phyloP scores from a whole-genome alignment of 1,140 invertebrate genomes.

The Cardiocondyla obscurior region DNA sequence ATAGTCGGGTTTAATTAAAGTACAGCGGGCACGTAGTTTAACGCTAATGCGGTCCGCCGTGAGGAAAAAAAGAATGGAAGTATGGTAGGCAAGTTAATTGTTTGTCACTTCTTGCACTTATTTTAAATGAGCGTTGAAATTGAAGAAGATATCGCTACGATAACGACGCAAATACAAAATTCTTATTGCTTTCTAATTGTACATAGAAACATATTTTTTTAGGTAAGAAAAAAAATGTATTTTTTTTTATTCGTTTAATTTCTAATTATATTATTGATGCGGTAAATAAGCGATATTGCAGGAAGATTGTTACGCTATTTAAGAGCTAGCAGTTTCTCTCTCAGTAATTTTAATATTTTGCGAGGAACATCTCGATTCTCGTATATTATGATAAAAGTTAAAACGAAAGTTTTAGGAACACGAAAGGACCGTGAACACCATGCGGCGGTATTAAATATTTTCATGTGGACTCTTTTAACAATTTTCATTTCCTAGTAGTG shows the following conservation, averaged over 20 bases:
- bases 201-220: too few species aligned
- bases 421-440: slow-evolving; percentile 31
- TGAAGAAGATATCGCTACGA: too few species aligned
- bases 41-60: slow-evolving; percentile 56
- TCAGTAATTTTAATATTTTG: slow-evolving; percentile 50
- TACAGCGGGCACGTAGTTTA: slow-evolving; percentile 44
- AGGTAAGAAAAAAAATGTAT: too few species aligned
- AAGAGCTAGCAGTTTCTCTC: not conserved
- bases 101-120: slow-evolving; percentile 37
- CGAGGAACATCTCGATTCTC: not conserved
- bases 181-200: too few species aligned
- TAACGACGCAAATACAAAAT: too few species aligned
- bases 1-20: slow-evolving; percentile 56
- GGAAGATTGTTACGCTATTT: not conserved
- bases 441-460: slow-evolving; percentile 60
- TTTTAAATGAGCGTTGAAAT: slow-evolving; percentile 10
- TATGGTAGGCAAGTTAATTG: slow-evolving; percentile 11
- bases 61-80: not conserved
- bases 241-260: too few species aligned
- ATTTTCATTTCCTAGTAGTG: slow-evolving; percentile 61
- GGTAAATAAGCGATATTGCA: too few species aligned
- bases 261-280: too few species aligned
- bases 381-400: slow-evolving; percentile 29
- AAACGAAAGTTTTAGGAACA: slow-evolving; percentile 53
- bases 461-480: slow-evolving; percentile 53